A percentile compares a stretch with the other conserved stretches of the same genome.
Conservation (phyloP, 2,797 vertebrate species). For the Miichthys miiuy region DNA sequence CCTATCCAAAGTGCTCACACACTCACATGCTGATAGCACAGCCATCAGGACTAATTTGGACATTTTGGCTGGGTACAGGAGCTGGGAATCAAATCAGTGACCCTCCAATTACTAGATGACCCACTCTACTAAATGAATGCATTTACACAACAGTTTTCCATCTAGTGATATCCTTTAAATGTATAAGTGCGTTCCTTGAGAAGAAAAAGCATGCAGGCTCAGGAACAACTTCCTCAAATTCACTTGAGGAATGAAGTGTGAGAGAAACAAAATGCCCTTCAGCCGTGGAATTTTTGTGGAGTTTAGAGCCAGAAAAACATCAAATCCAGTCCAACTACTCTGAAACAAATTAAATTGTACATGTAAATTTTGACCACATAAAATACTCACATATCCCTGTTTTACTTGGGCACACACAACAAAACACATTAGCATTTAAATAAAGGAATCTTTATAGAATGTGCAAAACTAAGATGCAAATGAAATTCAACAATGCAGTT, state of each 20-base stretch:
- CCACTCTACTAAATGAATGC: not conserved
- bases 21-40: no score
- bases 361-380: constrained; percentile 34
- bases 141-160: not conserved
- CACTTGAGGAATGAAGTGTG: constrained; percentile 18
- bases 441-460: constrained; percentile 5
- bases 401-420: not conserved
- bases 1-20: no score
- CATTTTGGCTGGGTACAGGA: no score
- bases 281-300: constrained; percentile 19
- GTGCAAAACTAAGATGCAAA: not conserved
- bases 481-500: not conserved
- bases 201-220: constrained; percentile 14
- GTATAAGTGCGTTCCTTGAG: constrained; percentile 11
- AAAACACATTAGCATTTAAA: constrained; percentile 13
- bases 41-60: no score
- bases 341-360: constrained; percentile 17
- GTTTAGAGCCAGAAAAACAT: constrained; percentile 29
- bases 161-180: constrained; percentile 1
- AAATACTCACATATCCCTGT: constrained; percentile 11
- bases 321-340: constrained; percentile 18
- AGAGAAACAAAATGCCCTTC: constrained; percentile 39
- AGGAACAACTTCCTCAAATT: constrained; percentile 20
- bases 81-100: no score
- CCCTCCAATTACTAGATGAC: no score